These are phyloP conservation scores for Tupaia tana DNA, from an alignment of 2,113 vertebrate species.

Conservation along the genomic window DNA sequence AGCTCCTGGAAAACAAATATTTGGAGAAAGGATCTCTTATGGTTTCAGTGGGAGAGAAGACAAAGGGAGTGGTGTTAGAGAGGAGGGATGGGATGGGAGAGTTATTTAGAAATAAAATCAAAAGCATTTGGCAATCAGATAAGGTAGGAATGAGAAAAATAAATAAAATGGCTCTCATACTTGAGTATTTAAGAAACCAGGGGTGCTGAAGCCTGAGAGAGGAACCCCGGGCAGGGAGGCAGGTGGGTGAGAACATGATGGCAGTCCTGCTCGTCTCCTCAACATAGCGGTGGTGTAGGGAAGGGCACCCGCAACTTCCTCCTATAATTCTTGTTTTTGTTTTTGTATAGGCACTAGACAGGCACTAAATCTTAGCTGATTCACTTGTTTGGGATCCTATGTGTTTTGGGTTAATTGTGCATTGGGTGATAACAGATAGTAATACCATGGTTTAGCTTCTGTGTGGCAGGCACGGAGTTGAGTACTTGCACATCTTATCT, in stretches of 20 bases:
- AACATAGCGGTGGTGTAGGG: neutral
- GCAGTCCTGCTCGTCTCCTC: fast-evolving
- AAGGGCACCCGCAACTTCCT: neutral
- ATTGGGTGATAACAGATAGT: neutral
- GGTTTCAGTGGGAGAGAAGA: neutral
- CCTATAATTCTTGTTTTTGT: neutral
- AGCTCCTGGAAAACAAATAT: neutral
- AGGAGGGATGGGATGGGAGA: neutral
- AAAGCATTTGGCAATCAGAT: neutral
- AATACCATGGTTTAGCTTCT: neutral
- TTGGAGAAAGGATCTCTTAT: neutral
- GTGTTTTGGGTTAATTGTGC: neutral
- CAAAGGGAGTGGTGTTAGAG: neutral
- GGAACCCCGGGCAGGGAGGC: no score
- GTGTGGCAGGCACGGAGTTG: neutral
- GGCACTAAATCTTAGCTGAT: neutral
- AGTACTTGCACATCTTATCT: neutral
- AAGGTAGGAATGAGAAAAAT: neutral
- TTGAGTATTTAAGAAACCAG: neutral
- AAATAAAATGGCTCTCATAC: neutral
- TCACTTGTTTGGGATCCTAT: neutral
- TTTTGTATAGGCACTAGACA: neutral
- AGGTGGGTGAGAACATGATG: neutral
- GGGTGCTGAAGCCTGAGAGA: no score
- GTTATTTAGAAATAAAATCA: neutral